These are phyloP conservation scores for Lithophane socia DNA, from an alignment of 2,888 invertebrate genomes.

Conservation along the genomic window DNA sequence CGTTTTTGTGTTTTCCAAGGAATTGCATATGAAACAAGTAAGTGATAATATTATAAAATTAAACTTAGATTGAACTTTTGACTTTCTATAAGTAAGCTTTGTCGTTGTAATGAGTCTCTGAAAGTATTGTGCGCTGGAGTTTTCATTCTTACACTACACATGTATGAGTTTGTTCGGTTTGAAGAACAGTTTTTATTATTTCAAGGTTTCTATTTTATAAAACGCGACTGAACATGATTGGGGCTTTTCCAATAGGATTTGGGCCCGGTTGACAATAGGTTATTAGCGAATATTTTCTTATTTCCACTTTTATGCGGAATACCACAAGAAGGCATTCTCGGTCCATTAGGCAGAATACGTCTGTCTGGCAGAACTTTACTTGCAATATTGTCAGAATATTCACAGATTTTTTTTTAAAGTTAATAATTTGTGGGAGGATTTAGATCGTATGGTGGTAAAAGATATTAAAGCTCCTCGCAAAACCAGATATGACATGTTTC, in stretches of 20 bases:
- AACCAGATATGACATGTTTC: neutral
- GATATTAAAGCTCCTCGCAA: neutral
- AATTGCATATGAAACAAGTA: conserved; percentile 70
- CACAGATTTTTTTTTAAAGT: neutral
- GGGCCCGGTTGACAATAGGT: neutral
- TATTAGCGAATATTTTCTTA: neutral
- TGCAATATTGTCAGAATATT: too few species aligned
- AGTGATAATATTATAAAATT: conserved; percentile 19
- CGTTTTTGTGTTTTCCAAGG: conserved; percentile 54
- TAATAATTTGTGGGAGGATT: neutral
- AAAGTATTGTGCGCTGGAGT: neutral
- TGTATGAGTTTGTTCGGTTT: neutral
- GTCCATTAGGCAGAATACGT: neutral
- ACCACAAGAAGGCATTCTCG: neutral
- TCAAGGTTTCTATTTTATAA: neutral
- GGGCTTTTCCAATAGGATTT: too few species aligned
- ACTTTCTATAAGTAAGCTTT: neutral
- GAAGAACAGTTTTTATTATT: neutral
- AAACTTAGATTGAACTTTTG: neutral
- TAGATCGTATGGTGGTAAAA: neutral
- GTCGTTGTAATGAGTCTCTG: too few species aligned
- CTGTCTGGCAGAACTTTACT: neutral
- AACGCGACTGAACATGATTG: too few species aligned
- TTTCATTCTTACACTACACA: neutral
- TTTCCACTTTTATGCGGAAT: neutral